Evolutionary conservation across 2,113 vertebrate species (phyloP).

Genomic region (Gymnogyps californianus): DNA sequence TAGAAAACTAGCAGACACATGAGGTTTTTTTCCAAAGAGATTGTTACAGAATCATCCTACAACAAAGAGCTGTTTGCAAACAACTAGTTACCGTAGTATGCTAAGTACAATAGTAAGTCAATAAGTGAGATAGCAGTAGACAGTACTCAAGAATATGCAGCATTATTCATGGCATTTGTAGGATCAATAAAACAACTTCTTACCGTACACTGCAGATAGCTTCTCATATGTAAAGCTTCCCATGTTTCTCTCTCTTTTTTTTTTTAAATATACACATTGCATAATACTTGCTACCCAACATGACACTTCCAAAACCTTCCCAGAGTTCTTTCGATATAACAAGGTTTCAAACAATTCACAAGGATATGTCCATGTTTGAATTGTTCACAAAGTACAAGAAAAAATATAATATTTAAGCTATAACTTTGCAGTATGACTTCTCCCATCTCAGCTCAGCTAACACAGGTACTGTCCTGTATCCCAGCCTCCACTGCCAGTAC

Average conservation of each 20-base stretch:
- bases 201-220: background rate
- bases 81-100: background rate
- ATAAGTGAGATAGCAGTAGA: background rate
- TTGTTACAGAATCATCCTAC: background rate
- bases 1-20: background rate
- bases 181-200: background rate
- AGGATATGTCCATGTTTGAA: background rate
- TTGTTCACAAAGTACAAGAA: background rate
- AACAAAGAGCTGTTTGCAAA: background rate
- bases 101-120: background rate
- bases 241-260: background rate
- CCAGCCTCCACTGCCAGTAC: background rate
- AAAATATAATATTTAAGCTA: background rate
- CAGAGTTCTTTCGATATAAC: background rate
- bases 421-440: background rate
- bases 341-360: background rate
- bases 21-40: background rate
- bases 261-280: background rate
- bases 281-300: background rate
- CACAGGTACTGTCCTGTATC: background rate
- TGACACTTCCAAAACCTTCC: background rate
- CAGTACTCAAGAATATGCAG: background rate
- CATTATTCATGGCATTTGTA: background rate
- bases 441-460: background rate
- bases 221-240: background rate